These are phyloP conservation scores for Psammodynastes pulverulentus DNA, from an alignment of 2,113 vertebrate species.

Conservation along the genomic window DNA sequence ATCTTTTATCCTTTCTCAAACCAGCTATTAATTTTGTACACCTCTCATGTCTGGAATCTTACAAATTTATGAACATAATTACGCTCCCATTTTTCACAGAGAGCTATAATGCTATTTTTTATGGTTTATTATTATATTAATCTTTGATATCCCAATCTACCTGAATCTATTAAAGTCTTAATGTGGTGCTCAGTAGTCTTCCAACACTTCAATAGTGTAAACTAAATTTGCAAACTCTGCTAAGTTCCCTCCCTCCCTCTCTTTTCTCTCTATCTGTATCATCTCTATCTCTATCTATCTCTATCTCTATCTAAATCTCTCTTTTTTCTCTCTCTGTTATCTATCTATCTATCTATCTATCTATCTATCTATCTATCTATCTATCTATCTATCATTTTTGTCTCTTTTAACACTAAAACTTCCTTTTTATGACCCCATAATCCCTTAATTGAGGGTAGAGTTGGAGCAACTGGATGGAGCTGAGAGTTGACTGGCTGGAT, in stretches of 20 bases:
- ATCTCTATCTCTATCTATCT: too few relatives aligned
- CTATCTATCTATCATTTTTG: neutral
- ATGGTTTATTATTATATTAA: neutral
- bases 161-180: neutral
- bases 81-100: neutral
- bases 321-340: too few relatives aligned
- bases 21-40: neutral
- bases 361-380: too few relatives aligned
- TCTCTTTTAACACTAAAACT: neutral
- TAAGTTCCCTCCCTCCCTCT: neutral
- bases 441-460: neutral
- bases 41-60: neutral
- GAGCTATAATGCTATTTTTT: neutral
- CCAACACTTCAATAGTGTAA: slow-evolving; percentile 18
- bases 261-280: too few relatives aligned
- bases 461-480: neutral
- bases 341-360: neutral
- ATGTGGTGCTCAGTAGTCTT: neutral
- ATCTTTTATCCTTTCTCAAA: neutral
- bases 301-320: neutral
- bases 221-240: slow-evolving; percentile 14
- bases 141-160: neutral
- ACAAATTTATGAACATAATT: neutral
- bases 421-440: neutral
- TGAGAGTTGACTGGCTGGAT: neutral